Evolutionary conservation across 1,140 invertebrate genomes (phyloP).

Genomic region (Bombus pascuorum): DNA sequence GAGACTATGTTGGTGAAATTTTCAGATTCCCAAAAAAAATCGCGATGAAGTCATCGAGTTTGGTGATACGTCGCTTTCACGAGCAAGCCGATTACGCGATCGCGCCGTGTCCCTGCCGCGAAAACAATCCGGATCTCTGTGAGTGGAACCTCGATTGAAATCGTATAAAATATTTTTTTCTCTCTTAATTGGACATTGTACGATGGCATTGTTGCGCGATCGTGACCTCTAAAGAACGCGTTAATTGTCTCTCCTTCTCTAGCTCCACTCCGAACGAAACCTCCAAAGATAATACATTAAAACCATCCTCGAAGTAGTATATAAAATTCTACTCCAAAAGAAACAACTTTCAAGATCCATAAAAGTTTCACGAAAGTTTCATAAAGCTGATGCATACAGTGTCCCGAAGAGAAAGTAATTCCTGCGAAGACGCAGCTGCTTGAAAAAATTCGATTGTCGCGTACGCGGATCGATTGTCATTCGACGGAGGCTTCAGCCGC

Average conservation of each 20-base stretch:
- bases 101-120: background rate
- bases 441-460: background rate
- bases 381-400: background rate
- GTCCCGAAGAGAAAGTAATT: background rate
- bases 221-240: conserved; percentile 10
- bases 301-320: background rate
- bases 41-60: conserved; percentile 30
- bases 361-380: too few species aligned
- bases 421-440: background rate
- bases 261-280: too few species aligned
- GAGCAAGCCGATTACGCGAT: conserved; percentile 30
- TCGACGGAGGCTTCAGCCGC: background rate
- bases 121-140: conserved; percentile 18
- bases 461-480: background rate
- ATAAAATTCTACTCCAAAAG: too few species aligned
- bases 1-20: background rate
- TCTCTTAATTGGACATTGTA: background rate
- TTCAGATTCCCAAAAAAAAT: conserved; percentile 27
- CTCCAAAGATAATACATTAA: background rate
- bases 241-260: background rate
- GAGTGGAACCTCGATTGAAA: background rate
- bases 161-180: background rate
- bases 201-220: background rate
- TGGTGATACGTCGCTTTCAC: conserved; percentile 39
- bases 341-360: background rate